phyloP scores from a whole-genome alignment of 2,888 invertebrate species.

The Pyrrhosoma nymphula region DNA sequence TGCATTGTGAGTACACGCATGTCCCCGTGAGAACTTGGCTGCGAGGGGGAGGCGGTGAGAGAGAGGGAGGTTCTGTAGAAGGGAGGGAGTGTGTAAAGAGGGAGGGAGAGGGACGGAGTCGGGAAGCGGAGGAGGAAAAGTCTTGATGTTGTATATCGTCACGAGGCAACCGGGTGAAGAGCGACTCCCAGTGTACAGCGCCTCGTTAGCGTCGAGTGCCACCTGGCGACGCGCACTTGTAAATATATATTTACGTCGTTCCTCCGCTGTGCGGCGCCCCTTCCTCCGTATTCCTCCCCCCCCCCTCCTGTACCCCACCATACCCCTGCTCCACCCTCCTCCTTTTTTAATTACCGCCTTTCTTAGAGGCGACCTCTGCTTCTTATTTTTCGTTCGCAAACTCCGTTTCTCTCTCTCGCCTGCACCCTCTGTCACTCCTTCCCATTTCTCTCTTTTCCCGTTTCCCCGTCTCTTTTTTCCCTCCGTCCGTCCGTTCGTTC shows the following conservation, averaged over 20 bases:
- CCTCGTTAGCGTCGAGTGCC: conserved; percentile 36
- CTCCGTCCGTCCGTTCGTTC: neutral
- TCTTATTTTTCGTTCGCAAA: conserved; percentile 28
- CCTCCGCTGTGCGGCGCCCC: conserved; percentile 13
- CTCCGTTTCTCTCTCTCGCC: neutral
- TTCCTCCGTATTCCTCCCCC: neutral
- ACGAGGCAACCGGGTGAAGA: conserved; percentile 8
- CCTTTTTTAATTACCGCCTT: conserved; percentile 39
- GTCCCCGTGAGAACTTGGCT: neutral
- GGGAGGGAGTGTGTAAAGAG: neutral
- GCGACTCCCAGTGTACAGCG: conserved; percentile 36
- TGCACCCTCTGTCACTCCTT: neutral
- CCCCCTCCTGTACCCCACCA: neutral
- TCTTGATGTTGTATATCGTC: neutral
- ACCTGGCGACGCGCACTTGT: conserved; percentile 21
- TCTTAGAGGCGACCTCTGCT: conserved; percentile 11
- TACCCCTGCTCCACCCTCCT: neutral
- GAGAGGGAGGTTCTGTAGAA: neutral
- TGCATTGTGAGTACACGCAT: neutral
- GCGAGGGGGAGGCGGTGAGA: neutral
- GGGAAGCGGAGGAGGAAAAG: conserved; percentile 5
- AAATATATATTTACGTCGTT: conserved; percentile 34
- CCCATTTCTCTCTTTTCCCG: neutral
- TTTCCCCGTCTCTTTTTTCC: neutral
- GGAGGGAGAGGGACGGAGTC: neutral